Base-by-base conservation (phyloP, 2,888 invertebrate species). In the Glyphotaelius pellucidus region DNA sequence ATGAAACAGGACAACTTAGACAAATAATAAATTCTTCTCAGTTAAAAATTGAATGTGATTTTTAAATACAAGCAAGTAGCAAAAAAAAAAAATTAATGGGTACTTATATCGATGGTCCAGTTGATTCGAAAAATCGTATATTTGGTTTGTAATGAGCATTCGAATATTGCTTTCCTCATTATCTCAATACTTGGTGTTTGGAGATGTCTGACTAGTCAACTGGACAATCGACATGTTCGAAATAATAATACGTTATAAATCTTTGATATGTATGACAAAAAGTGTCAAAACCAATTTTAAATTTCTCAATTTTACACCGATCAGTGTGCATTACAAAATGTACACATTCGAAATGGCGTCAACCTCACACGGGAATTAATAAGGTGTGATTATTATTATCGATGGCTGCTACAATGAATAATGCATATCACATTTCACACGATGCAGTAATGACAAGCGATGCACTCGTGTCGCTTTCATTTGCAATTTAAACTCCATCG, bases 371-470 rank as follows among this genome's bases (percentile, higher is more conserved):
- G 88, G 88, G 79, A 79, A 88, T 31, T 81, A 79, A 88, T 88
- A 88, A 14, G 32, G 4, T 30, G 15, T 88, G 67, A 88, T 88
- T 88, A 32, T 86, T 42, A 47, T 86, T 83, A 35, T 14, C 52
- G 47, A 30, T 31, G 86, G 86, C 19, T 25, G 85, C 19, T 9
- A 85, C 9, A 35, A 79, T 67, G 88, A 88, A 81, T 89, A 81
- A 89, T 89, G 38, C 89, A 89, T 89, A 30, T 32, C 47, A 38
- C 86, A 52, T 67, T 15, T 79, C 88, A 88, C 88, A 79, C 38
- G 88, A 88, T 32, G n/a, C 67, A 67, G 30, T 80, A 89, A 89
- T 89, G 89, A 89, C 52, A 52, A 25, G 47, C 42, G 80, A 89
- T 80, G 30, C 79, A 19, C 89, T 42, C 80, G 80, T 35, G 38